Evolutionary conservation across 2,797 vertebrate species (phyloP), one percentile per base, ranked within the genome.

Genomic region (Morus bassanus): DNA sequence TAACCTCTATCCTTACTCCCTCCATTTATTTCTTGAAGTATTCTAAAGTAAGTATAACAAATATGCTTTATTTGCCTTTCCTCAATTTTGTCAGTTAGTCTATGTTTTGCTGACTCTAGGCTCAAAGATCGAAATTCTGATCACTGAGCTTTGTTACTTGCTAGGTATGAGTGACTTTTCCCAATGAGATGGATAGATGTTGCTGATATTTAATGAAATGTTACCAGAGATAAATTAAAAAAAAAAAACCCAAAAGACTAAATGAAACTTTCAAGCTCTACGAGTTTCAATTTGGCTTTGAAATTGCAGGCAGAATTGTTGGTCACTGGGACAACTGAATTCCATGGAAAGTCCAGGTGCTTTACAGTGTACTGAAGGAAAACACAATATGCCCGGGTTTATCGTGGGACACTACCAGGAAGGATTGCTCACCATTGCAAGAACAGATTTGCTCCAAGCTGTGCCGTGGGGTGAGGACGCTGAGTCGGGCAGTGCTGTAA

Each of bases 401-500:
- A 19, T 1, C 67, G 24, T 46, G 43, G 18, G 39, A 54, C n/a
- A 18, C 21, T 69, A 28, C 54, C 22, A 45, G 79, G 83, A 64
- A 88, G 78, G 45, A 2, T 33, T 50, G 41, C 98, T 76, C 97
- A 99, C 99, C 99, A 4, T 99, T 99, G 94, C 99, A 99, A 54
- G 98, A 98, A 87, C 99, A 99, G 95, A 98, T 97, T 67, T 98
- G 99, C 96, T 99, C 98, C 98, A 99, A 97, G 96, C 70, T 98
- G 97, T 99, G 99, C 19, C 97, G 97, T 0, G 99, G 99, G 45
- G 99, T 99, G 93, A 99, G 98, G 97, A 99, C 99, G 30, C 98
- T 99, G 35, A 99, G 98, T 45, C 99, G 98, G 81, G 99, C 98
- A 1, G 99, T 99, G 96, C 98, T 99, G 97, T 99, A 99, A 1